Evolutionary conservation across 37 sponge, comb jelly and placozoan species (phyloP), one percentile per base, ranked within the genome.

Genomic region (Cladorhizidae sp.): DNA sequence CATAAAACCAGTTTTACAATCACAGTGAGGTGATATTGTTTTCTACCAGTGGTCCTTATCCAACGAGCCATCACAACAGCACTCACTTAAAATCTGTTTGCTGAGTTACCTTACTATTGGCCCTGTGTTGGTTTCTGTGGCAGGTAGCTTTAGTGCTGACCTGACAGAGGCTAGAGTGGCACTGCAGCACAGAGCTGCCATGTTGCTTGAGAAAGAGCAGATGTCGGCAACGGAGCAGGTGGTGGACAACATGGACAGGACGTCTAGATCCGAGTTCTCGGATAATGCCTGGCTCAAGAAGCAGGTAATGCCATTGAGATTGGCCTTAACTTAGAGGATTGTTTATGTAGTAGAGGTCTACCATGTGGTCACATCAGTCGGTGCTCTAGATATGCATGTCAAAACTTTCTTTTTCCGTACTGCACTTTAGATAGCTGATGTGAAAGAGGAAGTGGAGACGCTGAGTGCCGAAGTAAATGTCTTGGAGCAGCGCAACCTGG

Each of bases 261-360:
- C 68, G n/a, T 61, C 77, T 22, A 31, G n/a, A 59, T 70, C 50
- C 11, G 85, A 92, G 77, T 9, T 85, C 40, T 26, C 36, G 37
- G 93, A 92, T 40, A 92, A 88, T 74, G 61, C 23, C 9, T 87
- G 89, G 86, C 77, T 92, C 15, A 79, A 80, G 0, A 74, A 64
- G 64, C 78, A 92, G 85, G 89, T 92, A 52, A 57, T n/a, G n/a
- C n/a, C n/a, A n/a, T n/a, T n/a, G n/a, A n/a, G n/a, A n/a, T n/a
- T n/a, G n/a, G n/a, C n/a, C n/a, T n/a, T n/a, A n/a, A n/a, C n/a
- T n/a, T n/a, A n/a, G n/a, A n/a, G n/a, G n/a, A n/a, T n/a, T n/a
- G n/a, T n/a, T n/a, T n/a, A n/a, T n/a, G n/a, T 11, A 31, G 28
- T 49, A 50, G 28, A 49, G 55, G 6, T 20, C 55, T 12, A 12